Base-by-base conservation (phyloP, 2,113 vertebrate genomes). In the Notarius lentiginosus region DNA sequence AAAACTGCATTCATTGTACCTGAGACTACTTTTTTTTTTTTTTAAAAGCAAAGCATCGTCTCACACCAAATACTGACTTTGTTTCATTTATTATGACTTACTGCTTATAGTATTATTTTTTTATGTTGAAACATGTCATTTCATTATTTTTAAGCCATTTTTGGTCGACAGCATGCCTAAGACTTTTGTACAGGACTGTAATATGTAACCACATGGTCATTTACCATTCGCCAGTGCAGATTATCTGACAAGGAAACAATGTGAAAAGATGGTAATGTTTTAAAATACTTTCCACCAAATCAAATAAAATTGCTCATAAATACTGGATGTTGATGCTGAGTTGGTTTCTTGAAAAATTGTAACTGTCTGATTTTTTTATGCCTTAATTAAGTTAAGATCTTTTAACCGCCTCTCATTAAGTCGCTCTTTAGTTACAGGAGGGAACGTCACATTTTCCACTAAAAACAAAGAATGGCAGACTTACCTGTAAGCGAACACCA, bases 401-500 rank as follows among this genome's bases (percentile, higher is more conserved):
- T 77, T 27, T 7, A 77, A 14, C 17, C 18, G n/a, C 53, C 15
- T 30, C 17, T 58, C n/a, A 56, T 58, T 58, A 30, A 58, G 24
- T 55, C 5, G 2, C 24, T 22, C 14, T 75, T 77, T 51, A 77
- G 27, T 30, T 2, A 58, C 53, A 20, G 27, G 53, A 34, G 77
- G 17, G 15, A 79, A 27, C 14, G 20, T 14, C 70, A 77, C 2
- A 27, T 8, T 10, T 82, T 8, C 17, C 10, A 82, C 12, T 24
- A 55, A 47, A 86, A 72, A 51, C 5, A 55, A 85, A 68, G 68
- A 55, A 41, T n/a, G 9, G 2, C n/a, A 60, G 53, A 30, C 89
- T 89, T 89, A 89, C 89, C 89, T 89, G 84, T 82, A 20, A 60
- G n/a, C 7, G 12, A 86, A 63, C 65, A 51, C 8, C 56, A 83